A percentile compares a stretch with the other conserved stretches of the same genome.
phyloP scores from a whole-genome alignment of 2,888 invertebrate species.

The Himalopsyche kuldschensis region DNA sequence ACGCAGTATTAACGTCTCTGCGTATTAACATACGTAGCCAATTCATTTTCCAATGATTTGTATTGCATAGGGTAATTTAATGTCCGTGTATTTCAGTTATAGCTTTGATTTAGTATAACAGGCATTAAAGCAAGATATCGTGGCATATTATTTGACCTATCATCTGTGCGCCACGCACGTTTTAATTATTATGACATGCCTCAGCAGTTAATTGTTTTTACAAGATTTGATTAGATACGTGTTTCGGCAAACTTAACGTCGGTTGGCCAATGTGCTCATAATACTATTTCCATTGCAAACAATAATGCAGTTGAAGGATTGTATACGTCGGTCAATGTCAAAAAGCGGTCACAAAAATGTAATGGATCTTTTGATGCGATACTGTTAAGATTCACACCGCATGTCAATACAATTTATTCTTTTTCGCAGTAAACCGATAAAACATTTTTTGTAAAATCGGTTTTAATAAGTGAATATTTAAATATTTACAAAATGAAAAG shows the following conservation, averaged over 20 bases:
- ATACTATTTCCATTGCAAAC: not conserved
- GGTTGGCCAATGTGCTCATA: not conserved
- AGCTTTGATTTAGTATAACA: not conserved
- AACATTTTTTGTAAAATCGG: not conserved
- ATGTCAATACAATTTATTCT: not conserved
- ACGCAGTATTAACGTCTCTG: too few species aligned
- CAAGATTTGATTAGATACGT: not conserved
- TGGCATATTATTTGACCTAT: not conserved
- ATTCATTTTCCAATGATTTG: too few species aligned
- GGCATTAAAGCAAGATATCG: not conserved
- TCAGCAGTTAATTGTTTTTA: not conserved
- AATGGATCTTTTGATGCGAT: not conserved
- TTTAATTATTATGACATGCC: not conserved
- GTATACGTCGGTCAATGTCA: conserved; percentile 5
- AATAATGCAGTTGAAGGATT: not conserved
- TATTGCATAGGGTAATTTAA: too few species aligned
- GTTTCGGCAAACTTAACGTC: not conserved
- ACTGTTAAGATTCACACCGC: too few species aligned
- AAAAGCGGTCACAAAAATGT: not conserved
- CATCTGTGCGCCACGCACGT: not conserved
- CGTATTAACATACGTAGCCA: too few species aligned
- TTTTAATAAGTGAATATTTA: too few species aligned
- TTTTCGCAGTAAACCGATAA: not conserved
- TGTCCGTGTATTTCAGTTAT: not conserved
- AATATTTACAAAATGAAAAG: too few species aligned